Percentiles rank a stretch among this genome's conserved stretches.
These are phyloP conservation scores for Hypselothyrea guttata DNA, from an alignment of 2,888 invertebrate species.

Conservation along the genomic window DNA sequence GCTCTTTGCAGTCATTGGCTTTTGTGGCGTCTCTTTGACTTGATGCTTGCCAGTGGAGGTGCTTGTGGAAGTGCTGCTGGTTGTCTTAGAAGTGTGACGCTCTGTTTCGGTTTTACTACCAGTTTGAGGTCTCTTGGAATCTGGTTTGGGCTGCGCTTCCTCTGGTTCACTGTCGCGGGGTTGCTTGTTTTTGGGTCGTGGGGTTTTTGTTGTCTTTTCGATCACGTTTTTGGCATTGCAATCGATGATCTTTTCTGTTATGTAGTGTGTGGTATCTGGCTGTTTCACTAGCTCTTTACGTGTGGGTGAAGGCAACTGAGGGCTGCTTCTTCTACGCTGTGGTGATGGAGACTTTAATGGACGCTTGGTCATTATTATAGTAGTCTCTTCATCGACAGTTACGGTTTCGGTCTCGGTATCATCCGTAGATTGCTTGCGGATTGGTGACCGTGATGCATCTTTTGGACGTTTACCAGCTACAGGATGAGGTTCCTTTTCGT, in stretches of 20 bases:
- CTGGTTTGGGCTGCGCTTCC: constrained; percentile 24
- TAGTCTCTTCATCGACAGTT: constrained; percentile 46
- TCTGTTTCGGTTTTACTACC: constrained; percentile 35
- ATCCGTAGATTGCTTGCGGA: constrained; percentile 24
- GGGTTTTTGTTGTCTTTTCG: constrained; percentile 28
- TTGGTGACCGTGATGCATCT: not conserved
- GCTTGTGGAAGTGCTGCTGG: constrained; percentile 16
- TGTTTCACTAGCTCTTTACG: constrained; percentile 24
- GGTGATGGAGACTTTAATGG: constrained; percentile 45
- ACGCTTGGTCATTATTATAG: constrained; percentile 45
- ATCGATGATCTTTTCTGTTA: constrained; percentile 64
- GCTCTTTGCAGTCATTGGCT: constrained; percentile 27
- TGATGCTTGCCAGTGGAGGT: constrained; percentile 24
- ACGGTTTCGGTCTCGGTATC: constrained; percentile 48
- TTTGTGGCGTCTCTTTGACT: constrained; percentile 29
- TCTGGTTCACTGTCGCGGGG: constrained; percentile 35
- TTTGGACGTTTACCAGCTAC: constrained; percentile 15
- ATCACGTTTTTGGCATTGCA: constrained; percentile 48
- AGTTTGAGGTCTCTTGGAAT: constrained; percentile 31
- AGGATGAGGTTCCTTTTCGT: not conserved
- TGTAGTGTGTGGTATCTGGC: constrained; percentile 42
- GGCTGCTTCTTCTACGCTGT: constrained; percentile 11
- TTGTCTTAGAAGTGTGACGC: constrained; percentile 40
- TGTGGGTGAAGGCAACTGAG: constrained; percentile 43
- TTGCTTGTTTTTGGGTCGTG: constrained; percentile 25